phyloP scores from a whole-genome alignment of 1,140 invertebrate species.

The Theocolax elegans region DNA sequence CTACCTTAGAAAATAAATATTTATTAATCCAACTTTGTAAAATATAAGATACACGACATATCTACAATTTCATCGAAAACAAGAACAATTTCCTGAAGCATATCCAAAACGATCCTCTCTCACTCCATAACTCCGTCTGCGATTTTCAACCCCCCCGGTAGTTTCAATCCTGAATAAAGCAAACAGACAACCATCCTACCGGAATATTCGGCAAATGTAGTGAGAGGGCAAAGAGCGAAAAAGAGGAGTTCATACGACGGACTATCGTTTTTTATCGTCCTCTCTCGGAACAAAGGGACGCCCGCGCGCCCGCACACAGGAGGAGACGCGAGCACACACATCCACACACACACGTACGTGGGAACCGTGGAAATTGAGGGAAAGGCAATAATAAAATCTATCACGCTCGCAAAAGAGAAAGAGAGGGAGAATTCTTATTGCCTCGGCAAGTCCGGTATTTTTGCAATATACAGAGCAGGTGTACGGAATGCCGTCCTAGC shows the following conservation, averaged over 20 bases:
- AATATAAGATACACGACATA: too few species aligned
- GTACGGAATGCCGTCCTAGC: slow-evolving; percentile 58
- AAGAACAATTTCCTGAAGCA: too few species aligned
- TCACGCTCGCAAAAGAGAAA: slow-evolving; percentile 49
- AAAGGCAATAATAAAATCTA: slow-evolving; percentile 63
- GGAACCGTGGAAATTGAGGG: slow-evolving; percentile 41
- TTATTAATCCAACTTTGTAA: too few species aligned
- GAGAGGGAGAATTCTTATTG: slow-evolving; percentile 64
- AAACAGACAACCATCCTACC: too few species aligned
- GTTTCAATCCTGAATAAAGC: too few species aligned
- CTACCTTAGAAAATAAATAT: too few species aligned
- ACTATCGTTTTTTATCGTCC: slow-evolving; percentile 25
- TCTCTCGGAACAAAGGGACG: background rate
- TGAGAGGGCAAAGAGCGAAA: too few species aligned
- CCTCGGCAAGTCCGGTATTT: slow-evolving; percentile 63
- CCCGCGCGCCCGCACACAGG: slow-evolving; percentile 6
- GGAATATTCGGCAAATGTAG: background rate
- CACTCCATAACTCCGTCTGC: too few species aligned
- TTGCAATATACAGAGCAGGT: slow-evolving; percentile 67
- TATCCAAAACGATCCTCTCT: too few species aligned
- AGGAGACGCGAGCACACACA: slow-evolving; percentile 1
- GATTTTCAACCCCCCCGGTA: too few species aligned
- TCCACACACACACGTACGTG: background rate
- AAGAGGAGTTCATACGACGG: slow-evolving; percentile 19
- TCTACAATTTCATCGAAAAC: too few species aligned